Base-by-base conservation (phyloP, 1,140 invertebrate genomes). In the Eriocheir sinensis region DNA sequence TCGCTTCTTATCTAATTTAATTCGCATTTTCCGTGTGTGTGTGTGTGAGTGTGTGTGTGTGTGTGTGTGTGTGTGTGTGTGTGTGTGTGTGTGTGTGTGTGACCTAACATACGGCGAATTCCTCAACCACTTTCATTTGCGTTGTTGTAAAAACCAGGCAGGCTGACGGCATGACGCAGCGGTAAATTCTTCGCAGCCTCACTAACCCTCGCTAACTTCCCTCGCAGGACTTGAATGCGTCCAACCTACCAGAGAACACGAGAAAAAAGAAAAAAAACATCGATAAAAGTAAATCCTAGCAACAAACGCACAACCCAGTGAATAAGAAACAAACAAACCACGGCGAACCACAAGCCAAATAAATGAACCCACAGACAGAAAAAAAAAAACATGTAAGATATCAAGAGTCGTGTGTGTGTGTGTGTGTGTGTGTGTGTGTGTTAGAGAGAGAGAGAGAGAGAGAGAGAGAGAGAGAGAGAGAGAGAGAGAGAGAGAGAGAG, bases 341-440 rank as follows among this genome's bases (percentile, higher is more conserved):
- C 60, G n/a, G n/a, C n/a, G n/a, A 72, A 72, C 60, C 60, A 72
- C 60, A 72, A 72, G n/a, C 27, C 27, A 72, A 72, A 72, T 72
- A 21, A 72, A 72, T 72, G 60, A 72, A n/a, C n/a, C 60, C 60
- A n/a, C 60, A 72, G 21, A n/a, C 9, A n/a, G 1, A n/a, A 72
- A 2, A n/a, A 72, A 12, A 72, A 72, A 72, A 72, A 72, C 60
- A 72, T 72, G 27, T 72, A n/a, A n/a, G n/a, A n/a, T n/a, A n/a
- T n/a, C n/a, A 72, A 21, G 60, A 72, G 27, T 27, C n/a, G 60
- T 72, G 60, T 72, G 9, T 72, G 60, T 72, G 60, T 72, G 60
- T n/a, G 60, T 72, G 60, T 72, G 60, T 72, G 60, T 72, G 60
- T 72, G 60, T 72, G 60, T 72, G 60, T 72, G 60, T 72, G 60